A percentile compares a stretch with the other conserved stretches of the same genome.
phyloP scores from a whole-genome alignment of 64 coral and sea anemone genomes.

The Porites australiensis region DNA sequence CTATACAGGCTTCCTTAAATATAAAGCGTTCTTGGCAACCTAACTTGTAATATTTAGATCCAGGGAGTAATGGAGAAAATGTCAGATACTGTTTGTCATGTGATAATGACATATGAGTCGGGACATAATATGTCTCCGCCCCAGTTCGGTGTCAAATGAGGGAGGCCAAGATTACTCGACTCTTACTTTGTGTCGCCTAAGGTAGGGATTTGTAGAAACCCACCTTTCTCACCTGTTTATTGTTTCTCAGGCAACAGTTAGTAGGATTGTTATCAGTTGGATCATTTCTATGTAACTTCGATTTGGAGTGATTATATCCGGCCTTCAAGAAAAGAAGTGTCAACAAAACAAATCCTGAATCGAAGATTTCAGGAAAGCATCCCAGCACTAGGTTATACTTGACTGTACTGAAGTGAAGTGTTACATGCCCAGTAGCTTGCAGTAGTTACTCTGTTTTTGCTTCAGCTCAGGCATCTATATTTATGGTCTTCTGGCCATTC shows the following conservation, averaged over 20 bases:
- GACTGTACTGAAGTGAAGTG: conserved; percentile 28
- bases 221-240: conserved; percentile 41
- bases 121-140: background rate
- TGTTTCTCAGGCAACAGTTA: conserved; percentile 28
- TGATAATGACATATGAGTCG: conserved; percentile 8
- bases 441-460: too few relatives aligned
- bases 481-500: too few relatives aligned
- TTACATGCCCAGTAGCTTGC: conserved; percentile 23
- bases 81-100: conserved; percentile 36
- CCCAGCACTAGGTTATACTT: background rate
- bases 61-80: background rate
- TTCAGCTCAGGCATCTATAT: too few relatives aligned
- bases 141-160: background rate
- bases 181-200: conserved; percentile 13
- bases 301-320: conserved; percentile 10
- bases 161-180: conserved; percentile 1
- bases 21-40: background rate
- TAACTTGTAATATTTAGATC: too few relatives aligned
- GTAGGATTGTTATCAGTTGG: conserved; percentile 54
- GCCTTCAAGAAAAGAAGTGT: conserved; percentile 16
- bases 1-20: conserved; percentile 16
- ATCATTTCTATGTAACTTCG: conserved; percentile 49
- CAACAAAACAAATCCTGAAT: conserved; percentile 8
- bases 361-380: conserved; percentile 22
- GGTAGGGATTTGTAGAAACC: conserved; percentile 39